phyloP scores from a whole-genome alignment of 2,888 invertebrate species.

The Agrilus cyanescens region DNA sequence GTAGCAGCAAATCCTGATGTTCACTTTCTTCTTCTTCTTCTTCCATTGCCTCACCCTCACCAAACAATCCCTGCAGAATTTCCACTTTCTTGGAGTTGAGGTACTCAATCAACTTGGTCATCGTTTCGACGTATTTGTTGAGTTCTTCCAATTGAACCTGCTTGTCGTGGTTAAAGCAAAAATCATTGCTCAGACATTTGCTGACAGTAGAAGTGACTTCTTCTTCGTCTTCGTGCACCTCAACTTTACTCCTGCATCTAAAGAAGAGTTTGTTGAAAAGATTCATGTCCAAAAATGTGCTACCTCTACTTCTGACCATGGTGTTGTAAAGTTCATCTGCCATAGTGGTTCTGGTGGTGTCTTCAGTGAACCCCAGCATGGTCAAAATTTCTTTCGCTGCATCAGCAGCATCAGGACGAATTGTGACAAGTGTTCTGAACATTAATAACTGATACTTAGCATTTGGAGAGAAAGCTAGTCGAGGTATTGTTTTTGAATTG shows the following conservation, averaged over 20 bases:
- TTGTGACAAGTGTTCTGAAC: constrained; percentile 25
- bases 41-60: too few relatives aligned
- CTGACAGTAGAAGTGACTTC: too few relatives aligned
- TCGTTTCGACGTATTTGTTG: neutral
- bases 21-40: too few relatives aligned
- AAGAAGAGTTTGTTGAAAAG: constrained; percentile 23
- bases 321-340: constrained; percentile 22
- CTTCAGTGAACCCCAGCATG: constrained; percentile 16
- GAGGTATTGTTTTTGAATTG: constrained; percentile 21
- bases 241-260: constrained; percentile 22
- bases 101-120: too few relatives aligned
- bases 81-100: too few relatives aligned
- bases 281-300: constrained; percentile 26
- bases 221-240: constrained; percentile 16
- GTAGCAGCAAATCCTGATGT: too few relatives aligned
- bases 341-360: constrained; percentile 5
- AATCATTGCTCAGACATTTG: too few relatives aligned
- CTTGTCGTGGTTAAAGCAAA: too few relatives aligned
- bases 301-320: constrained; percentile 23
- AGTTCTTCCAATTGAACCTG: neutral
- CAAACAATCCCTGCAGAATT: too few relatives aligned
- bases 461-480: constrained; percentile 19
- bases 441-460: constrained; percentile 26
- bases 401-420: constrained; percentile 15
- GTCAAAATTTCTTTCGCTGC: constrained; percentile 18